Evolutionary conservation across 2,113 vertebrate species (phyloP), one percentile per base, ranked within the genome.

Genomic region (Oxyruncus cristatus): DNA sequence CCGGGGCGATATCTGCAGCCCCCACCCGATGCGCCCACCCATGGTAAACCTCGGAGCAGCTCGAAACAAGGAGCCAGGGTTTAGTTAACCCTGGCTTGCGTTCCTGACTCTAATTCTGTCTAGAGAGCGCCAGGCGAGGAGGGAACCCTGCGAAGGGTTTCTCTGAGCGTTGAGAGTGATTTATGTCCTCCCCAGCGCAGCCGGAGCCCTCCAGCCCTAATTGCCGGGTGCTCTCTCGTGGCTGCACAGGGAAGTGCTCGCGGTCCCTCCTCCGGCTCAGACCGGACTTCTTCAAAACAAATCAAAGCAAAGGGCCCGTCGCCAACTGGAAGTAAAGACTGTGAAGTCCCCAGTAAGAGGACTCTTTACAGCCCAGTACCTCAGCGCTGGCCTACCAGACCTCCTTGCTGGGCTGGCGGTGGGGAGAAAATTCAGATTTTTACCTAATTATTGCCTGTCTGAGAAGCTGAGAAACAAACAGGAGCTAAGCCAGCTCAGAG

Each of bases 211-310:
- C 53, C 52, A 97, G 97, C 88, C 92, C 98, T 77, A 97, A 98
- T 97, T 98, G 97, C 96, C 96, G 97, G 97, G 11, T 98, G 98
- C 98, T 98, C 98, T 98, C 98, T 98, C 96, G 98, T 98, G 98
- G 98, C 94, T 97, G 96, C 81, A 97, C 19, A 12, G 95, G 97
- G 98, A 98, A 98, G 78, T 97, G 97, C 97, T 85, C 68, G 1
- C 8, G 14, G 30, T 73, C 14, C 63, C 49, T 41, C 3, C 42
- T 68, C 30, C 42, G 70, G 42, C 46, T 92, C 47, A 1, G 2
- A 16, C 7, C 63, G 6, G 72, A 0, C 52, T 44, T 7, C 92
- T 58, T 2, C 67, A 7, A 33, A 67, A 19, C 56, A 30, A n/a
- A 75, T 4, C 46, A 19, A 3, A 27, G n/a, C 35, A 13, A 53